A percentile compares a stretch with the other conserved stretches of the same genome.
These are phyloP conservation scores for Stegodyphus dumicola DNA, from an alignment of 1,140 invertebrate genomes.

Conservation along the genomic window DNA sequence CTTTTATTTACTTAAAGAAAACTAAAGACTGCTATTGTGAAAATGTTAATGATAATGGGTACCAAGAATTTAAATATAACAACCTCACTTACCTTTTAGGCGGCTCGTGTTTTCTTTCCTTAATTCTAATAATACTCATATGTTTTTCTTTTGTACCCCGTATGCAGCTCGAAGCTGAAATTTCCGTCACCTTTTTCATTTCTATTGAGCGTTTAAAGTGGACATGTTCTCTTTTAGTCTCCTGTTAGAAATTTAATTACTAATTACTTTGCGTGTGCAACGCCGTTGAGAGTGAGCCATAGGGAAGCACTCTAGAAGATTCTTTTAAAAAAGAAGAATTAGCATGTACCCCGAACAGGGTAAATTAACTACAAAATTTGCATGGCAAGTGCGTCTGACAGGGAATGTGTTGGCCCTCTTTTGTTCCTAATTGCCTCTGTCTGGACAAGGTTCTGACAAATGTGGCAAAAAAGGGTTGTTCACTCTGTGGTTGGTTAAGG, in stretches of 20 bases:
- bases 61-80: too few species aligned
- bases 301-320: too few species aligned
- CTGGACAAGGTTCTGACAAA: constrained; percentile 1
- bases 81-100: too few species aligned
- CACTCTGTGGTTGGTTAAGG: too few species aligned
- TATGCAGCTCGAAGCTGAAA: not conserved
- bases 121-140: too few species aligned
- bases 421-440: constrained; percentile 21
- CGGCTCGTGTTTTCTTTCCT: too few species aligned
- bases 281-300: too few species aligned
- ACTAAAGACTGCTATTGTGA: too few species aligned
- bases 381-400: constrained; percentile 10
- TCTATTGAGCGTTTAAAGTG: not conserved
- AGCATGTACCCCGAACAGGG: constrained; percentile 1
- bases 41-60: too few species aligned
- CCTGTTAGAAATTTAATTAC: constrained; percentile 12
- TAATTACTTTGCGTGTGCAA: not conserved
- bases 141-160: too few species aligned
- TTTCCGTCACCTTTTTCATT: not conserved
- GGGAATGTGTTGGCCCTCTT: not conserved
- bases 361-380: constrained; percentile 27
- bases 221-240: not conserved
- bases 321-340: not conserved
- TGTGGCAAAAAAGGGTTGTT: too few species aligned
- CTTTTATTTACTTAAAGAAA: too few species aligned